Conservation (phyloP, 92 coral and sea anemone genomes). For the Zoanthus sociatus region DNA sequence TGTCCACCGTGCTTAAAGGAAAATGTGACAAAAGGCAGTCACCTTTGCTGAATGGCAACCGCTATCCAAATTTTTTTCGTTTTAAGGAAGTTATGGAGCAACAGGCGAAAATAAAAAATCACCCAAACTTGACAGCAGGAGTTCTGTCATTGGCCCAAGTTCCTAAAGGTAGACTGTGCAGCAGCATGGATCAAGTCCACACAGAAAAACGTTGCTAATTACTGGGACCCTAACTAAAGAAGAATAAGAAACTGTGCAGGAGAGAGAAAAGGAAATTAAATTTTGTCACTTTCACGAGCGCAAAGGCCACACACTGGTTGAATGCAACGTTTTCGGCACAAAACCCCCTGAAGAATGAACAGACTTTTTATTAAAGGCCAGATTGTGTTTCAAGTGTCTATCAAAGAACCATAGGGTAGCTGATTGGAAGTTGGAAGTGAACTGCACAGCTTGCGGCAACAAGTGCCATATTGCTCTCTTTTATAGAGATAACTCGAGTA, state of each 20-base stretch:
- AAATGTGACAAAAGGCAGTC: slow-evolving; percentile 30
- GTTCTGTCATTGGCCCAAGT: not conserved
- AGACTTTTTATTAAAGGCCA: not conserved
- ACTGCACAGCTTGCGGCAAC: not conserved
- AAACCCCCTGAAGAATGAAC: slow-evolving; percentile 27
- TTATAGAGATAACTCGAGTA: not conserved
- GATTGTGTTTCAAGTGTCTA: not conserved
- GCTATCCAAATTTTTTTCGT: slow-evolving; percentile 15
- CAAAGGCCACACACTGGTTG: slow-evolving; percentile 23
- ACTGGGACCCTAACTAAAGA: not conserved
- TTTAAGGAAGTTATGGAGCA: slow-evolving; percentile 9
- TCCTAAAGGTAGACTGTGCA: not conserved
- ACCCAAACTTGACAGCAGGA: slow-evolving; percentile 5
- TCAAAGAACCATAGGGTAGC: not conserved
- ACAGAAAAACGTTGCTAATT: not conserved
- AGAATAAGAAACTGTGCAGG: not conserved
- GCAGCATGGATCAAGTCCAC: not conserved
- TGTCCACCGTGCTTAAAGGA: not conserved
- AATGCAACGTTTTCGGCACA: slow-evolving; percentile 23
- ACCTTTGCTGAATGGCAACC: slow-evolving; percentile 3
- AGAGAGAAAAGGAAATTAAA: slow-evolving; percentile 8
- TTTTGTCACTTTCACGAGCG: slow-evolving; percentile 31
- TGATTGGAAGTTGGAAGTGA: not conserved
- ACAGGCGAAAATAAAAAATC: slow-evolving; percentile 5
- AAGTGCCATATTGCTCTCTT: not conserved